These are phyloP conservation scores for Athalia circularis DNA, from an alignment of 2,888 invertebrate species.

Conservation along the genomic window DNA sequence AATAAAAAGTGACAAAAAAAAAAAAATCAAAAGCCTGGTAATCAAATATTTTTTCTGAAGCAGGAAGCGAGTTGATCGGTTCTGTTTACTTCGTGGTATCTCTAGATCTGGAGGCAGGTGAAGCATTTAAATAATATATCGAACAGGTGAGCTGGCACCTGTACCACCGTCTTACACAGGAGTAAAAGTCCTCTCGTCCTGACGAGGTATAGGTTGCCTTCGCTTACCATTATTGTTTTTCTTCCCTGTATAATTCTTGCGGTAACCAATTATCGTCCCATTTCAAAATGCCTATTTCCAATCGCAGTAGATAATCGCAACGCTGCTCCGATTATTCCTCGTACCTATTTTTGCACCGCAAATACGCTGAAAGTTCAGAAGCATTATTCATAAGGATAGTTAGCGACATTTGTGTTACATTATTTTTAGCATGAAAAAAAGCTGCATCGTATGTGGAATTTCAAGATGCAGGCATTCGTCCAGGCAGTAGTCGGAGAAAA, in stretches of 20 bases:
- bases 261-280: neutral
- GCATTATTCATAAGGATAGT: no score
- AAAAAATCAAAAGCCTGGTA: neutral
- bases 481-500: no score
- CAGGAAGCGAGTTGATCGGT: constrained; percentile 38
- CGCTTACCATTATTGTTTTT: constrained; percentile 25
- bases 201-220: constrained; percentile 30
- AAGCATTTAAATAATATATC: constrained; percentile 68
- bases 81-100: constrained; percentile 56
- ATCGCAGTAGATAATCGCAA: neutral
- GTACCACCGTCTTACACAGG: constrained; percentile 56
- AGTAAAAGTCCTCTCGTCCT: constrained; percentile 43
- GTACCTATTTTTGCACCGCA: no score
- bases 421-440: no score
- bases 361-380: no score
- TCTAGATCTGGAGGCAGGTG: constrained; percentile 64
- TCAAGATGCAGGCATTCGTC: no score
- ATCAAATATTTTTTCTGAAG: constrained; percentile 33
- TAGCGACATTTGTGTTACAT: no score
- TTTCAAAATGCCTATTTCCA: neutral
- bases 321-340: no score
- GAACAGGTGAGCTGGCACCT: constrained; percentile 69
- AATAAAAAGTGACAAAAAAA: no score
- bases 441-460: no score
- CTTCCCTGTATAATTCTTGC: neutral